phyloP scores from a whole-genome alignment of 64 coral and sea anemone species.

The Hydrozoanthus tunicans region DNA sequence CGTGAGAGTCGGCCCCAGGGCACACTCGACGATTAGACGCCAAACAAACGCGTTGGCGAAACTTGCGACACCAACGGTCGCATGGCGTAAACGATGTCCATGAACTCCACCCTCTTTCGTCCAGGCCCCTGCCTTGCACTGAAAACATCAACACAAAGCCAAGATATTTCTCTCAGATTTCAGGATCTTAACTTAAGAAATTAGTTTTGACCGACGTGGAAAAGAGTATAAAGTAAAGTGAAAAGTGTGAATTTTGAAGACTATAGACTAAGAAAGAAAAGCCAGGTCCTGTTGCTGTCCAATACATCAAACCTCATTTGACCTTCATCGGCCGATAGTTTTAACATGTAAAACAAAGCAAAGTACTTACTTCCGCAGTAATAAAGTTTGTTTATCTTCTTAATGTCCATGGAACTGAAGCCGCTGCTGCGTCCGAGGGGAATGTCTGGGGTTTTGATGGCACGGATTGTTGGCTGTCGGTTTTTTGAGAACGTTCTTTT shows the following conservation, averaged over 20 bases:
- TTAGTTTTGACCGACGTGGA: too few relatives aligned
- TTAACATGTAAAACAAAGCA: background rate
- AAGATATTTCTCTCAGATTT: too few relatives aligned
- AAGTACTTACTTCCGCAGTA: constrained; percentile 73
- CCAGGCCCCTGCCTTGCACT: background rate
- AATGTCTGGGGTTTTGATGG: constrained; percentile 66
- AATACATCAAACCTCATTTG: too few relatives aligned
- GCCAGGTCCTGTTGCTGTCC: too few relatives aligned
- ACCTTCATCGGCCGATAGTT: too few relatives aligned
- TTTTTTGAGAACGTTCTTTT: constrained; percentile 86
- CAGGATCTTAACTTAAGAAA: background rate
- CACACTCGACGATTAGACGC: constrained; percentile 51
- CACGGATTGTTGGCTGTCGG: constrained; percentile 63
- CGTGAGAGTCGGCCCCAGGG: constrained; percentile 76
- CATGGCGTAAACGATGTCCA: constrained; percentile 87
- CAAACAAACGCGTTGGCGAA: constrained; percentile 78
- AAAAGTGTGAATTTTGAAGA: too few relatives aligned
- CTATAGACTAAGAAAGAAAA: too few relatives aligned
- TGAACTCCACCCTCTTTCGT: constrained; percentile 71
- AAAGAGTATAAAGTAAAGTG: too few relatives aligned
- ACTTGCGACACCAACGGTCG: constrained; percentile 85
- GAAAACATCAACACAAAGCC: background rate
- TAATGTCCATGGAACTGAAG: constrained; percentile 83
- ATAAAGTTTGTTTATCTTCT: constrained; percentile 86
- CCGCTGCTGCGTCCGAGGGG: constrained; percentile 68